phyloP scores from a whole-genome alignment of 2,888 invertebrate species.

The Lithosia quadra region DNA sequence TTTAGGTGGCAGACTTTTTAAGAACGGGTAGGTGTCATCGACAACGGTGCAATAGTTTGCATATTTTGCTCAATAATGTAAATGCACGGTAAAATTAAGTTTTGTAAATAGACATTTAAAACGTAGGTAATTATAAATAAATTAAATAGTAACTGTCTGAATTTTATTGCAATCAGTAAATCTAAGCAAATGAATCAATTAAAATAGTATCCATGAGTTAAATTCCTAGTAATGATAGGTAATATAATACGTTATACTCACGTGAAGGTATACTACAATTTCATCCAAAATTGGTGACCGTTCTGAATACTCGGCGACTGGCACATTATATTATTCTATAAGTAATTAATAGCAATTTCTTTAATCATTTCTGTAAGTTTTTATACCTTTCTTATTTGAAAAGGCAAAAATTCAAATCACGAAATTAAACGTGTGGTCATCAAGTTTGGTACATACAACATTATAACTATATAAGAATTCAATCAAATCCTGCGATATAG shows the following conservation, averaged over 20 bases:
- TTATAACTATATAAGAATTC: constrained; percentile 20
- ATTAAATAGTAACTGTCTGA: constrained; percentile 45
- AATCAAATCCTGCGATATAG: constrained; percentile 23
- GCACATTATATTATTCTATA: background rate
- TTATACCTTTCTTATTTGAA: too few species aligned
- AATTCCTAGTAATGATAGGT: background rate
- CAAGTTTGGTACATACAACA: background rate
- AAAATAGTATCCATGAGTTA: background rate
- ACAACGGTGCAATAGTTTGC: constrained; percentile 48
- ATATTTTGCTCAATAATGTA: constrained; percentile 66
- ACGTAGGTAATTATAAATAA: constrained; percentile 52
- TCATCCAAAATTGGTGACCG: background rate
- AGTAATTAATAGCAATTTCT: background rate
- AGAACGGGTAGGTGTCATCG: constrained; percentile 52
- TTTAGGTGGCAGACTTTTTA: constrained; percentile 71
- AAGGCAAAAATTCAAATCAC: background rate
- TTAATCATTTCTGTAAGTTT: background rate
- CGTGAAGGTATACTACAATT: background rate
- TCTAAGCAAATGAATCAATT: background rate
- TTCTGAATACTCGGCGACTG: background rate
- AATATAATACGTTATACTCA: background rate
- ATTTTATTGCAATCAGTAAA: constrained; percentile 3
- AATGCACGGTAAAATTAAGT: constrained; percentile 49
- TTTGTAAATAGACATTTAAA: constrained; percentile 73
- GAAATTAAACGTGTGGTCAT: background rate